Evolutionary conservation across 92 coral and sea anemone genomes (phyloP).

Genomic region (Montipora capitata): DNA sequence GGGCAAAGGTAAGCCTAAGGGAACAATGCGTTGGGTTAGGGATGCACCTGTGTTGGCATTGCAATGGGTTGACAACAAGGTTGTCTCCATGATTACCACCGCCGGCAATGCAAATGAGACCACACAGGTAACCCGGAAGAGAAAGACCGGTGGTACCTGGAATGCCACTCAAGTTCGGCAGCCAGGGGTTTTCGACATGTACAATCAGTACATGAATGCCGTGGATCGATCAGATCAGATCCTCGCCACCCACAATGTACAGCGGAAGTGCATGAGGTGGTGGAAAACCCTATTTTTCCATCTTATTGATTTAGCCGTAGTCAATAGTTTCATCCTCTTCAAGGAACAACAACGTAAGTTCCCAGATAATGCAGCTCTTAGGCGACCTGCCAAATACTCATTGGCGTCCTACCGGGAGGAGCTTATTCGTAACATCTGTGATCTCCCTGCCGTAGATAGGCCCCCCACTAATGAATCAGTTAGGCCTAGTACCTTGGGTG

Average conservation of each 20-base stretch:
- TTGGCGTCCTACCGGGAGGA: constrained; percentile 45
- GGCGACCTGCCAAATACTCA: constrained; percentile 12
- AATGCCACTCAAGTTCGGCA: constrained; percentile 31
- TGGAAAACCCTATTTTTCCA: too few relatives aligned
- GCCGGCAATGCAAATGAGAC: constrained; percentile 57
- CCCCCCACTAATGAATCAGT: not conserved
- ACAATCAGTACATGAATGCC: constrained; percentile 65
- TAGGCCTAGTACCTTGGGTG: too few relatives aligned
- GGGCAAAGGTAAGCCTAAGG: too few relatives aligned
- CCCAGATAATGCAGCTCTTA: not conserved
- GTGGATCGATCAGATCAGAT: constrained; percentile 67
- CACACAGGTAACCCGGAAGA: constrained; percentile 26
- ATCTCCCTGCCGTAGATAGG: constrained; percentile 5
- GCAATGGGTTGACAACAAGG: not conserved
- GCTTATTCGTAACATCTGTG: constrained; percentile 47
- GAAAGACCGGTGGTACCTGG: constrained; percentile 34
- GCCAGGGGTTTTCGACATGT: constrained; percentile 40
- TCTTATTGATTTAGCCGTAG: too few relatives aligned
- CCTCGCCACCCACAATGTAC: constrained; percentile 10
- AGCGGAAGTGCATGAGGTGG: too few relatives aligned
- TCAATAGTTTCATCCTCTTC: not conserved
- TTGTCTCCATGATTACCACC: constrained; percentile 51
- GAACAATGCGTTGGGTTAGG: constrained; percentile 46
- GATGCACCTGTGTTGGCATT: constrained; percentile 18
- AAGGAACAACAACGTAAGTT: constrained; percentile 31